These are phyloP conservation scores for Pseudomyrmex gracilis DNA, from an alignment of 1,140 invertebrate species.

Conservation along the genomic window DNA sequence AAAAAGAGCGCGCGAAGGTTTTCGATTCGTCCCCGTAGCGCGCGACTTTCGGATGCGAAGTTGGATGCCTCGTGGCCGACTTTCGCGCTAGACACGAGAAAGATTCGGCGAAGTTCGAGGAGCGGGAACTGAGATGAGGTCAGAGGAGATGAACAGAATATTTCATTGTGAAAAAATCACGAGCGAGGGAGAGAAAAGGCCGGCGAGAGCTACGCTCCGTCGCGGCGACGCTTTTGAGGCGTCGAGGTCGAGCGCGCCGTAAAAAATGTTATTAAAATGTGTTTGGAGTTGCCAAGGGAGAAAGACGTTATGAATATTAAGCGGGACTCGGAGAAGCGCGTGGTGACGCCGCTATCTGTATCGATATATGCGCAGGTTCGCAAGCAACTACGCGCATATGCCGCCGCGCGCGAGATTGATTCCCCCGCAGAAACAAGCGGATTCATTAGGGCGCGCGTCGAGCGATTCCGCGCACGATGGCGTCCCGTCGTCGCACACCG, in stretches of 20 bases:
- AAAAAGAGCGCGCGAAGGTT: conserved; percentile 61
- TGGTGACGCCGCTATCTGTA: conserved; percentile 43
- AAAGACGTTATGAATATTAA: conserved; percentile 79
- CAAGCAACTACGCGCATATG: conserved; percentile 57
- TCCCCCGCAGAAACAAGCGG: conserved; percentile 60
- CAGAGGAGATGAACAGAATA: conserved; percentile 57
- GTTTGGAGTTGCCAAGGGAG: conserved; percentile 62
- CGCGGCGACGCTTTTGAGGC: conserved; percentile 64
- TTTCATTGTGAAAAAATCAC: conserved; percentile 61
- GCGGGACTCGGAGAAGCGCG: conserved; percentile 5
- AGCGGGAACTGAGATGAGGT: conserved; percentile 5
- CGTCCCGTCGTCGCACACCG: not conserved
- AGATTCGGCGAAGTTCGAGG: conserved; percentile 33
- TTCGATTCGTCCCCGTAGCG: conserved; percentile 60
- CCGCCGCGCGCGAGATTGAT: conserved; percentile 66
- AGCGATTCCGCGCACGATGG: conserved; percentile 38
- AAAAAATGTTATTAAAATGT: conserved; percentile 77
- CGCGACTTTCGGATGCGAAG: conserved; percentile 58
- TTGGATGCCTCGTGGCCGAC: conserved; percentile 66
- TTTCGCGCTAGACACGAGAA: conserved; percentile 40
- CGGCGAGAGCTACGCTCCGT: not conserved
- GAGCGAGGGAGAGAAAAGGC: conserved; percentile 7
- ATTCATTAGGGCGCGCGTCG: conserved; percentile 39
- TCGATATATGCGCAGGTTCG: conserved; percentile 49
- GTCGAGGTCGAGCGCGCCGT: conserved; percentile 47